These are phyloP conservation scores for Dendronephthya gigantea DNA, from an alignment of 64 coral and sea anemone species.

Conservation along the genomic window DNA sequence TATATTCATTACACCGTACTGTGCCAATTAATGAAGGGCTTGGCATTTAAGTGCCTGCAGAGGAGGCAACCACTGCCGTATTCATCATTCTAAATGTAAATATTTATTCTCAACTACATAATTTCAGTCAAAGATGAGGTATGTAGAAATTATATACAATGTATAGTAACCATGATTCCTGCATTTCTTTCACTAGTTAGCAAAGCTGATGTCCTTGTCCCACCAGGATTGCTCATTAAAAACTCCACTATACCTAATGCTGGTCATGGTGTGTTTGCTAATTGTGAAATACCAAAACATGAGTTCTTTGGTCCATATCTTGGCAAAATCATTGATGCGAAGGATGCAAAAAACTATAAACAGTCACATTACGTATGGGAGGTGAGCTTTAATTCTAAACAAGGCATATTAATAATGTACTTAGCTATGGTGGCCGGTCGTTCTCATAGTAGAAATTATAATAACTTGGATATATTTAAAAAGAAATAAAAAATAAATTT, in stretches of 20 bases:
- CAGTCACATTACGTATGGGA: constrained; percentile 77
- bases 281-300: constrained; percentile 88
- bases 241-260: constrained; percentile 54
- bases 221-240: constrained; percentile 81
- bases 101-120: too few species aligned
- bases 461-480: neutral
- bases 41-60: too few species aligned
- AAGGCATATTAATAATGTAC: too few species aligned
- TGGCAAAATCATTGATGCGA: constrained; percentile 56
- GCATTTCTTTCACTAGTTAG: neutral
- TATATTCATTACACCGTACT: too few species aligned
- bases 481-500: neutral
- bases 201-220: constrained; percentile 85
- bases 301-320: constrained; percentile 96
- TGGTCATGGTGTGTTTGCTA: constrained; percentile 73
- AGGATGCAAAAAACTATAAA: constrained; percentile 47
- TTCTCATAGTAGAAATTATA: neutral
- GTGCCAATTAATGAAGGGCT: too few species aligned
- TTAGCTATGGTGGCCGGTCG: neutral
- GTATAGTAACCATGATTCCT: too few species aligned
- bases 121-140: too few species aligned
- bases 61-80: too few species aligned
- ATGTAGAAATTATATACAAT: too few species aligned
- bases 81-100: too few species aligned
- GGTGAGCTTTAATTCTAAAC: too few species aligned